phyloP scores from a whole-genome alignment of 2,797 vertebrate genomes.

The Malacoraja senta region DNA sequence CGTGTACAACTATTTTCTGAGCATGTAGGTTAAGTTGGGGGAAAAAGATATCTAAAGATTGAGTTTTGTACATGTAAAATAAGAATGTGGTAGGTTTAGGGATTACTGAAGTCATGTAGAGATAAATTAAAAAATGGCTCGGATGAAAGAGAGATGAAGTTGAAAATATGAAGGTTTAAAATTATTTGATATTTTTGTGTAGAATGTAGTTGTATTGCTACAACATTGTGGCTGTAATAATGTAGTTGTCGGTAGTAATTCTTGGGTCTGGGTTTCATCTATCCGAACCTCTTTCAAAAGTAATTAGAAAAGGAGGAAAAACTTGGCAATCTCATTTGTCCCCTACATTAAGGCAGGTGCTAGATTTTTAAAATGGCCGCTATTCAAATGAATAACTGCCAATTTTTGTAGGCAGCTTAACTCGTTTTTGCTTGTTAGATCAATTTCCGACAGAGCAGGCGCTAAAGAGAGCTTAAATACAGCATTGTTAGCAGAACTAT shows the following conservation, averaged over 20 bases:
- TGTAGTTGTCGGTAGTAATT: background rate
- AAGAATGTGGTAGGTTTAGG: background rate
- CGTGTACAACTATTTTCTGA: background rate
- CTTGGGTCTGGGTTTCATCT: background rate
- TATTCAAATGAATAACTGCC: background rate
- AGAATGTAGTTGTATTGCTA: background rate
- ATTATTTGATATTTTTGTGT: background rate
- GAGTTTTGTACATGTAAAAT: background rate
- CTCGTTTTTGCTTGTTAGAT: background rate
- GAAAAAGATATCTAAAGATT: background rate
- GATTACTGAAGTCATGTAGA: background rate
- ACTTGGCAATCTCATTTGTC: background rate
- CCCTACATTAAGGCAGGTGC: background rate
- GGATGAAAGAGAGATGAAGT: background rate
- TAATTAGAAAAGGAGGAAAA: background rate
- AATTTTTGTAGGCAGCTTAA: background rate
- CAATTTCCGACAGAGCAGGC: background rate
- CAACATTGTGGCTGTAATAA: background rate
- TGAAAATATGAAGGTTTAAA: background rate
- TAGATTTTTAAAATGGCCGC: background rate
- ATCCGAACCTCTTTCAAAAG: background rate
- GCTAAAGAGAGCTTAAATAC: background rate
- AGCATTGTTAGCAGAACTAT: background rate
- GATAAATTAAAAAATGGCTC: background rate
- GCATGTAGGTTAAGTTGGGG: background rate